phyloP scores from a whole-genome alignment of 1,140 invertebrate species.

The Nephotettix cincticeps region DNA sequence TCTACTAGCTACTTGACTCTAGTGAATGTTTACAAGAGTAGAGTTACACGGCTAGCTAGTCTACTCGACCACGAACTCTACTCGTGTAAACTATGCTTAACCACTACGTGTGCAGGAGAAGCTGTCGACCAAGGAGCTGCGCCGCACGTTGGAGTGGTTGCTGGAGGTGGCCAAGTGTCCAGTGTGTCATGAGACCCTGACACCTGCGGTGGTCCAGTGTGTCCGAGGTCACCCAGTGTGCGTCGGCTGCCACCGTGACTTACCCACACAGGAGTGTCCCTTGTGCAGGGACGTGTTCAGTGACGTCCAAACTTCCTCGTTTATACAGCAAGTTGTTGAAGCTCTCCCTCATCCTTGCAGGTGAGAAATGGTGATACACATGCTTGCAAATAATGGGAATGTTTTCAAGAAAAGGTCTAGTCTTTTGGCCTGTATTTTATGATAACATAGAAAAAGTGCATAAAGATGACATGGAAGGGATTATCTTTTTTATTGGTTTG shows the following conservation, averaged over 20 bases:
- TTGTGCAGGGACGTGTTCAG: not conserved
- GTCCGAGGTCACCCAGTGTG: not conserved
- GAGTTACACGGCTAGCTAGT: too few species aligned
- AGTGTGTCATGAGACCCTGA: not conserved
- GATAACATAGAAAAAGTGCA: too few species aligned
- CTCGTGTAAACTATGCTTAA: too few species aligned
- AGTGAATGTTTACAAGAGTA: too few species aligned
- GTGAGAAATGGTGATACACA: too few species aligned
- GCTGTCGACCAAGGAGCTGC: not conserved
- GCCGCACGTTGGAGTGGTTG: not conserved
- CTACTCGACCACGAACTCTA: too few species aligned
- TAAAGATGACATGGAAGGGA: too few species aligned
- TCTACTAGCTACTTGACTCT: too few species aligned
- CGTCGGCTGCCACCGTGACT: not conserved
- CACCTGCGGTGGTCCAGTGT: not conserved
- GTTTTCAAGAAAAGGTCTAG: too few species aligned
- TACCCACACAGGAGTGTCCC: not conserved
- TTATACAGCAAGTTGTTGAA: slow-evolving; percentile 2
- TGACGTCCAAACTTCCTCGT: not conserved
- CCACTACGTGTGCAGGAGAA: not conserved
- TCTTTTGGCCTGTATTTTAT: too few species aligned
- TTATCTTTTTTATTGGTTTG: too few species aligned
- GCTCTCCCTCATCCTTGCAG: slow-evolving; percentile 11
- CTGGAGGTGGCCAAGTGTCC: not conserved
- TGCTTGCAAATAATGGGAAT: too few species aligned